Evolutionary conservation across 2,888 invertebrate genomes (phyloP), one percentile per base, ranked within the genome.

Genomic region (Nezara viridula): DNA sequence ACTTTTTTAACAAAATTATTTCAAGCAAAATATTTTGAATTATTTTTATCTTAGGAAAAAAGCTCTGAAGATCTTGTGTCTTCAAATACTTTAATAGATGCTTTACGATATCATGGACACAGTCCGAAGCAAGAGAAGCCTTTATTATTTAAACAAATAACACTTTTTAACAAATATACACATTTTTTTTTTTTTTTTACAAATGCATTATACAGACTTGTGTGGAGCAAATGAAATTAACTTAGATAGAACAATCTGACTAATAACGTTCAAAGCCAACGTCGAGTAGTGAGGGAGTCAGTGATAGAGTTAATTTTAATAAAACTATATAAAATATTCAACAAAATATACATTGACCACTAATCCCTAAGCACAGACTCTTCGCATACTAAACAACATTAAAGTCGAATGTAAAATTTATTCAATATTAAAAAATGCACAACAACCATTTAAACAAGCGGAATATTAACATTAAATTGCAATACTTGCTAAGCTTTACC

Each of bases 301-400:
- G 88, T 44, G 88, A 49, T n/a, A n/a, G 66, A 44, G 27, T 52
- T 55, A 32, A 24, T 55, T 27, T 44, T 60, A 88, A 88, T 88
- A 88, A 88, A 88, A 44, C 88, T 88, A 88, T 87, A 66, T 88
- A 88, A 88, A 60, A 88, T 27, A 88, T 47, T 81, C 44, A 88
- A 88, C 88, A 73, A 88, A 88, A 88, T 88, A 73, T 88, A 88
- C 88, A 88, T 52, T 73, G n/a, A 47, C 14, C 88, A 88, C 88
- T 88, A 32, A 55, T 24, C 88, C 73, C 88, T 37, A 73, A 40
- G 49, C n/a, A 49, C 16, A 27, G 4, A 32, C n/a, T 9, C 19
- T 73, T 32, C 66, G 27, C 66, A 81, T 77, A 21, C 77, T 40
- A 77, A 27, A 49, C 50, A 49, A 16, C 49, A 47, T 44, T 5